Base-by-base conservation (phyloP, 2,888 invertebrate genomes). In the Antheraea yamamai region DNA sequence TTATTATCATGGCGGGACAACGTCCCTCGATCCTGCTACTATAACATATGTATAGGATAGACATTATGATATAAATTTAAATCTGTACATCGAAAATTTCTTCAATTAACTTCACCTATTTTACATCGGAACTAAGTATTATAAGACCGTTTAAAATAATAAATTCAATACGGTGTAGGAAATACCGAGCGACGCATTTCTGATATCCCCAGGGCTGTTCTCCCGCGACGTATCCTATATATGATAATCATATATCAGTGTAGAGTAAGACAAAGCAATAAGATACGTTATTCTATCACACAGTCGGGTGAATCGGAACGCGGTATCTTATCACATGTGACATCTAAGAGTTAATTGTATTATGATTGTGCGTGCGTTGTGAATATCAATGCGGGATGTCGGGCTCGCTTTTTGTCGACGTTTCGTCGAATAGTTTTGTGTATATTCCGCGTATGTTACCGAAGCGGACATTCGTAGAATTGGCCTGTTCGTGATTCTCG, bases 261-360 rank as follows among this genome's bases (percentile, higher is more conserved):
- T 12, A 23, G n/a, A 61, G 61, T n/a, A 61, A 61, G 12, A 61
- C 23, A 61, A 61, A 61, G 23, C 61, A 23, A 61, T 23, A 4
- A 12, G 23, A 23, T 10, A 61, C n/a, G 61, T 61, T 66, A 66
- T 66, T 66, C 64, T 16, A 66, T 66, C 64, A 30, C 70, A 73
- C n/a, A 47, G 68, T 26, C 18, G 6, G 18, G 35, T 68, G 30
- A 74, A 58, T 58, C 70, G 35, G 51, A 47, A 68, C 51, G 58
- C 61, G 35, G 58, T 23, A 55, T 52, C 47, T 83, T 87, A 89
- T 89, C 88, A 84, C 87, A 89, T 88, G 88, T 86, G 86, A 88
- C 88, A 90, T 85, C 89, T 70, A 89, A 80, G 92, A 93, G 92
- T 94, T 93, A 93, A 94, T 94, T 92, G 91, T 92, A 93, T 93